A percentile compares a stretch with the other conserved stretches of the same genome.
Conservation (phyloP, 2,888 invertebrate genomes). For the Polylopha cassiicola region DNA sequence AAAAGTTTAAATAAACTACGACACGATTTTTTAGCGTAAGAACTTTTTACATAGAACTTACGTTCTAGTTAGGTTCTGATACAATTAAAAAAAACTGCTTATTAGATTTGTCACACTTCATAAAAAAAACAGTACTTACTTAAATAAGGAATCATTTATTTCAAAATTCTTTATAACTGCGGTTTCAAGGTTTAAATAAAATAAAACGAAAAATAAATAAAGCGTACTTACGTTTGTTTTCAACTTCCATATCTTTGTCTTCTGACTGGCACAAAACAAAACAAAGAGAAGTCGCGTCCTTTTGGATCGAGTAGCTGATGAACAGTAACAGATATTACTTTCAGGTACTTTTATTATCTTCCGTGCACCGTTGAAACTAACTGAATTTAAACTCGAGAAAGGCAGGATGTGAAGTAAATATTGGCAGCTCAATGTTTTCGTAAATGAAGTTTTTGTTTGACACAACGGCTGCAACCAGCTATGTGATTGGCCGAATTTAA, state of each 20-base stretch:
- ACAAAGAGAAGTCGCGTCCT: constrained; percentile 43
- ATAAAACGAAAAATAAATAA: constrained; percentile 20
- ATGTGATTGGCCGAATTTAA: constrained; percentile 58
- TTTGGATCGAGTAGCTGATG: constrained; percentile 34
- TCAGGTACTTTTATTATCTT: constrained; percentile 39
- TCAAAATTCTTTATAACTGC: no score
- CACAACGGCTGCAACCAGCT: constrained; percentile 43
- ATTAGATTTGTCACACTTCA: no score
- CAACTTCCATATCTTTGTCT: constrained; percentile 58
- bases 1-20: no score
- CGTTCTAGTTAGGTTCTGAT: no score
- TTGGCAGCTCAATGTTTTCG: constrained; percentile 32
- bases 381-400: constrained; percentile 43
- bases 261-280: constrained; percentile 30
- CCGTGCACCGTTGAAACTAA: constrained; percentile 52
- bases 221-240: constrained; percentile 59
- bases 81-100: no score
- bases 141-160: no score
- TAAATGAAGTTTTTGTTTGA: constrained; percentile 43
- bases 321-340: constrained; percentile 37
- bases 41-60: no score
- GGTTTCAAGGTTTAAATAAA: no score
- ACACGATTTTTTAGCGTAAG: no score
- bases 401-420: constrained; percentile 44
- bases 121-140: no score